phyloP scores from a whole-genome alignment of 2,797 vertebrate genomes.

The Clangula hyemalis region DNA sequence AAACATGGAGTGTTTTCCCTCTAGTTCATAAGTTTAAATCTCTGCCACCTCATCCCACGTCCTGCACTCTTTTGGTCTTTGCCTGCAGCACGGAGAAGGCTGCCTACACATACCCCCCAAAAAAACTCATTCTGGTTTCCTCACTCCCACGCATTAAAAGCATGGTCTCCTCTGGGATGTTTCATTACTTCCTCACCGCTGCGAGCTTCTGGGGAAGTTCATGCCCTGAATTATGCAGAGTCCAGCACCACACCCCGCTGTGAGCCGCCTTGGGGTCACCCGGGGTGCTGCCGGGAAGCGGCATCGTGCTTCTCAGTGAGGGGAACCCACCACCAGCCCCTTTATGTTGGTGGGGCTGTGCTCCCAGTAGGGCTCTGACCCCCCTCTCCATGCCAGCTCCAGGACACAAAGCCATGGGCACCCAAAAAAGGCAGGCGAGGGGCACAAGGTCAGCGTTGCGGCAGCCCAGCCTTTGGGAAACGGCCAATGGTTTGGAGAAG shows the following conservation, averaged over 20 bases:
- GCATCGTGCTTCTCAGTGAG: neutral
- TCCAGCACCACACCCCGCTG: neutral
- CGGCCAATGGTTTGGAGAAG: neutral
- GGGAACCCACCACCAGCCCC: neutral
- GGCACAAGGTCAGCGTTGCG: neutral
- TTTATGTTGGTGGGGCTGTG: neutral
- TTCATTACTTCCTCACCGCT: neutral
- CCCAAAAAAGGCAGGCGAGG: neutral
- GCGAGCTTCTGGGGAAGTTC: neutral
- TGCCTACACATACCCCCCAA: neutral
- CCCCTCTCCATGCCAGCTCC: neutral
- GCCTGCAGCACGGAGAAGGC: rapidly evolving
- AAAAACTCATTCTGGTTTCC: neutral
- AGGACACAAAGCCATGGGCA: neutral
- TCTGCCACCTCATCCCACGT: neutral
- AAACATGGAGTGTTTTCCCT: neutral
- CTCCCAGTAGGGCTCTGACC: neutral
- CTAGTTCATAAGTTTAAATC: neutral
- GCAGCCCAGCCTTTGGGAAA: neutral
- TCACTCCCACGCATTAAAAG: neutral
- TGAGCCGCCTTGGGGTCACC: neutral
- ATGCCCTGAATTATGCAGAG: neutral
- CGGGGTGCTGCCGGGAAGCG: rapidly evolving
- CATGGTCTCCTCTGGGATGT: rapidly evolving
- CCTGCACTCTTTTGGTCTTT: neutral